Conservation (phyloP, 2,888 invertebrate species). For the Bellardia bayeri region DNA sequence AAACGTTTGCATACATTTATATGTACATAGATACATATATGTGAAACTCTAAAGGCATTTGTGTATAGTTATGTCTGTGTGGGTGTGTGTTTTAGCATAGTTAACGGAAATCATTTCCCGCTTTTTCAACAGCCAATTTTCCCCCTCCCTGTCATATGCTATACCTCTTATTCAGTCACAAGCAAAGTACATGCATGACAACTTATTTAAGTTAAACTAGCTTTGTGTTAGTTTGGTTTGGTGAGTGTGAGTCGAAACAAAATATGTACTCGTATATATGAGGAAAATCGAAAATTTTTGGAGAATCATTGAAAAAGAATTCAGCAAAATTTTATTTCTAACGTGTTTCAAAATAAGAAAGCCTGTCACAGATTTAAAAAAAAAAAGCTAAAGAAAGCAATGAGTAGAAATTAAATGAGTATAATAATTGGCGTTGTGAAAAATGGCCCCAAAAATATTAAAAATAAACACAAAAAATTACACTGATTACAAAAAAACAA, state of each 20-base stretch:
- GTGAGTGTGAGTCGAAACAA: conserved; percentile 2
- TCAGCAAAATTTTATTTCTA: too few species aligned
- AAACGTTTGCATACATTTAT: conserved; percentile 35
- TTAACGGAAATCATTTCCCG: conserved; percentile 70
- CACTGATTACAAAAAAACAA: too few species aligned
- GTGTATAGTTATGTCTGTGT: not conserved
- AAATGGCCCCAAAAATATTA: too few species aligned
- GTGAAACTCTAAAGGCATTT: conserved; percentile 8
- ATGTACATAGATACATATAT: not conserved
- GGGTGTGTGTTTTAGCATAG: conserved; percentile 39
- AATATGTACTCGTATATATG: not conserved
- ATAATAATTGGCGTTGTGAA: too few species aligned
- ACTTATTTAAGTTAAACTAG: conserved; percentile 6
- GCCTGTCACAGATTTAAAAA: too few species aligned
- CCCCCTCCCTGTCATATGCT: conserved; percentile 27
- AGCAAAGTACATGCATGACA: not conserved
- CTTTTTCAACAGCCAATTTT: conserved; percentile 64
- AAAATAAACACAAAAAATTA: too few species aligned
- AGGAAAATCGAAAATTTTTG: too few species aligned
- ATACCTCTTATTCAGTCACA: conserved; percentile 6
- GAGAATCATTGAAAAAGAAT: too few species aligned
- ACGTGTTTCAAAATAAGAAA: too few species aligned
- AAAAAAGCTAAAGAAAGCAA: too few species aligned
- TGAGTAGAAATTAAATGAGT: too few species aligned
- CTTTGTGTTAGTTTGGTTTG: not conserved